These are phyloP conservation scores for Chlorocebus sabaeus DNA, from an alignment of 2,113 vertebrate genomes.

Conservation along the genomic window DNA sequence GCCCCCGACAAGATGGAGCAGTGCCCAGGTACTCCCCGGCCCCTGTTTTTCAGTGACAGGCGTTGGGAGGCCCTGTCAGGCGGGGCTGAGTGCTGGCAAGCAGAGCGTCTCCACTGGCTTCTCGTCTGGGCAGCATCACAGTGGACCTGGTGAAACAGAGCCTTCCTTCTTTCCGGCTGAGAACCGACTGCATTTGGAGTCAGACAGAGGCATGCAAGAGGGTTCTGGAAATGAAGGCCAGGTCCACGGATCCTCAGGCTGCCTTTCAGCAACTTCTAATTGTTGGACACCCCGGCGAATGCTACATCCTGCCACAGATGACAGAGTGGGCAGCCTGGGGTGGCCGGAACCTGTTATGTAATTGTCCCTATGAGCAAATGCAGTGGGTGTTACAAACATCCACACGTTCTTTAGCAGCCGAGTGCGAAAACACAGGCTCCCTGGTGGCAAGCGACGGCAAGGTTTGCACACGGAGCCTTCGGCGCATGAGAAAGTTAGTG, in stretches of 20 bases:
- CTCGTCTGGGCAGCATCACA: slow-evolving; percentile 48
- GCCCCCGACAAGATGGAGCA: neutral
- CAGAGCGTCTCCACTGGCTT: slow-evolving; percentile 43
- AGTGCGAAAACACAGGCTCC: neutral
- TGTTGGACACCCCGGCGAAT: fast-evolving
- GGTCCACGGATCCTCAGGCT: neutral
- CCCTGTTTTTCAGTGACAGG: neutral
- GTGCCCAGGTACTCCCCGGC: neutral
- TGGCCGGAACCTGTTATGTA: neutral
- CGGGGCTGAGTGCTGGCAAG: slow-evolving; percentile 46
- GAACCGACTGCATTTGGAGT: slow-evolving; percentile 31
- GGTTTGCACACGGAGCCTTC: neutral
- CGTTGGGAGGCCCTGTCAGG: slow-evolving; percentile 55
- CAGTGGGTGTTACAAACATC: neutral
- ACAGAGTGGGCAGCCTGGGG: neutral
- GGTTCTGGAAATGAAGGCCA: neutral
- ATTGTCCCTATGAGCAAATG: neutral
- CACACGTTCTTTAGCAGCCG: neutral
- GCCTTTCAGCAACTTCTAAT: neutral
- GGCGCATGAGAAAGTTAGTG: neutral
- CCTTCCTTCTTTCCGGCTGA: slow-evolving; percentile 24
- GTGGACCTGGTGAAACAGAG: slow-evolving; percentile 16
- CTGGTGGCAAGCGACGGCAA: neutral
- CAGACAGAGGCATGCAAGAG: neutral
- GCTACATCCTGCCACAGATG: neutral